Percentiles rank a stretch among this genome's conserved stretches.
phyloP scores from a whole-genome alignment of 2,888 invertebrate genomes.

The Conomelus anceps region DNA sequence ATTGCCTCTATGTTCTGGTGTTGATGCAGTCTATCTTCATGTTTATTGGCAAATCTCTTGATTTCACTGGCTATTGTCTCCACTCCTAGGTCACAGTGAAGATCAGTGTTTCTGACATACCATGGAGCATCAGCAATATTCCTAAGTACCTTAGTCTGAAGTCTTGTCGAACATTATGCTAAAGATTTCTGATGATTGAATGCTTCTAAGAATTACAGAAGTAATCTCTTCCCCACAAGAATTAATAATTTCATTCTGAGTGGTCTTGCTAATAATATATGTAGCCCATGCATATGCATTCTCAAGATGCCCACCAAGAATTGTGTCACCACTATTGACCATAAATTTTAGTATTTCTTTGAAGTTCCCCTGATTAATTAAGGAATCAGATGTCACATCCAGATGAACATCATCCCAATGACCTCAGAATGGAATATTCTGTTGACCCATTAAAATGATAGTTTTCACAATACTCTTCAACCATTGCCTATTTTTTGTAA shows the following conservation, averaged over 20 bases:
- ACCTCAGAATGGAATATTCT: constrained; percentile 35
- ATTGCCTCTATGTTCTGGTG: no score
- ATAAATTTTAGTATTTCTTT: constrained; percentile 32
- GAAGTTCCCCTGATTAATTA: constrained; percentile 32
- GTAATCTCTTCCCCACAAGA: constrained; percentile 33
- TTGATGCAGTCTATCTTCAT: no score
- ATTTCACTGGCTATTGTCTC: no score
- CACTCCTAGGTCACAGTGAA: no score
- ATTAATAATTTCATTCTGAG: constrained; percentile 36
- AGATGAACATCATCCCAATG: constrained; percentile 31
- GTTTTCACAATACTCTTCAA: constrained; percentile 29
- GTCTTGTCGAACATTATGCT: constrained; percentile 37
- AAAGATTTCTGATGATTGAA: constrained; percentile 30
- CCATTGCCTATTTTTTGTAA: constrained; percentile 29
- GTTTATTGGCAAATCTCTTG: no score
- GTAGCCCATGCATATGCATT: constrained; percentile 31
- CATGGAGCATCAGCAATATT: no score
- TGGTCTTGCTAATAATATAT: constrained; percentile 36
- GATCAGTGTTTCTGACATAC: no score
- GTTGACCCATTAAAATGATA: constrained; percentile 33
- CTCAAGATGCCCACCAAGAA: constrained; percentile 33
- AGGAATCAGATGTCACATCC: background rate
- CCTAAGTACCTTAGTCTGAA: no score
- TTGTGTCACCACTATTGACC: constrained; percentile 33
- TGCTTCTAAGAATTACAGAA: background rate